Evolutionary conservation across 2,888 invertebrate species (phyloP), one percentile per base, ranked within the genome.

Genomic region (Agrochola lychnidis): DNA sequence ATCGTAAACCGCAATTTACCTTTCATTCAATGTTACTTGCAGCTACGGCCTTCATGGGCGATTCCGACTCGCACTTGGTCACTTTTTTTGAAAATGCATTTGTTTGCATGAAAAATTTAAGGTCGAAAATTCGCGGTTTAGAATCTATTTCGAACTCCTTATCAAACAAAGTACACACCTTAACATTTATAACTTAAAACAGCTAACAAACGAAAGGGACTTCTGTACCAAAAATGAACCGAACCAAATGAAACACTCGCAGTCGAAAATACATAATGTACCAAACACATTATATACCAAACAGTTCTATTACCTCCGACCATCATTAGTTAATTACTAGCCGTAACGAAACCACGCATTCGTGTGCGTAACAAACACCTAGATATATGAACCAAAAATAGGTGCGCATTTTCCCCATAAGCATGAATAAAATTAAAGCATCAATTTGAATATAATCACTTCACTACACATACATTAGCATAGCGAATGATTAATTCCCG

Each of bases 381-480:
- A 56, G 22, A 68, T 2, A 45, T 66, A 77, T 12, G 9, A 6
- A 56, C n/a, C 40, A 40, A 74, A 81, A 79, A 86, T 83, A 85
- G 83, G 81, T 70, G 70, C 84, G 68, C 59, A 82, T 80, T 79
- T 78, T 68, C 80, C 71, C 75, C 77, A 78, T 84, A 83, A 83
- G 72, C 84, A 81, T 88, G 86, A 86, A 87, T 88, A 87, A 82
- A 83, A 88, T 88, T 88, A 88, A 82, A 82, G 79, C 89, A 81
- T 88, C 90, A 93, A 94, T 95, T 95, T 95, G 94, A 94, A 95
- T 95, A 94, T 95, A 94, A 94, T 94, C 93, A 93, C 90, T 90
- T 88, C 86, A 86, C 90, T 91, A 92, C 92, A 91, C 88, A 89
- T 89, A 89, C 91, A 93, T 94, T 94, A 93, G 92, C 94, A 92